These are phyloP conservation scores for Pheosia tremula DNA, from an alignment of 2,888 invertebrate species.

Conservation along the genomic window DNA sequence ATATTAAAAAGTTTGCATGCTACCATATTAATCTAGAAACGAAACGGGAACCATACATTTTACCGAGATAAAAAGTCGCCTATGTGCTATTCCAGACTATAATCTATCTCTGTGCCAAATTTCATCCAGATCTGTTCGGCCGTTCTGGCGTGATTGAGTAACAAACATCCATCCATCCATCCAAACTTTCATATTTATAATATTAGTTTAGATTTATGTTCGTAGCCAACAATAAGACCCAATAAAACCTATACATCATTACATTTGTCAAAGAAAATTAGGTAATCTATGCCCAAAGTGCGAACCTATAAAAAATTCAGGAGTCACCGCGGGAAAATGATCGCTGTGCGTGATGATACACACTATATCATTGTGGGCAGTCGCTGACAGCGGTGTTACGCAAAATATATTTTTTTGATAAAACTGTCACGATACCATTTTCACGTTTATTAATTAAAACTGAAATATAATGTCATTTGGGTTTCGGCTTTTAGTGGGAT, in stretches of 20 bases:
- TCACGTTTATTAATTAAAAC: background rate
- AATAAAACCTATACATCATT: background rate
- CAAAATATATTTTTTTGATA: background rate
- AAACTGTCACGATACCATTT: constrained; percentile 1
- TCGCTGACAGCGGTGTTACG: constrained; percentile 29
- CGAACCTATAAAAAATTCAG: constrained; percentile 10
- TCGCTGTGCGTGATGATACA: constrained; percentile 46
- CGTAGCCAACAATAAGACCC: background rate
- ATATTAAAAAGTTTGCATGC: too few species aligned
- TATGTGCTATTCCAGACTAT: too few species aligned
- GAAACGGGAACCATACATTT: too few species aligned
- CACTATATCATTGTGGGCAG: constrained; percentile 46
- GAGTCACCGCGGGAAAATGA: constrained; percentile 27
- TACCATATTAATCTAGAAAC: too few species aligned
- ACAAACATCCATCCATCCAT: too few species aligned
- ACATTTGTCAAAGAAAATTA: background rate
- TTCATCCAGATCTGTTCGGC: too few species aligned
- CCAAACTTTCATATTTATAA: too few species aligned
- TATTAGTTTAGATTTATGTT: too few species aligned
- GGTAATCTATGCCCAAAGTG: constrained; percentile 1
- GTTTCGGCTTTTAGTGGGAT: background rate
- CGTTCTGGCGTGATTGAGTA: too few species aligned
- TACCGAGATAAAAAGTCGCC: too few species aligned
- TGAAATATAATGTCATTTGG: background rate
- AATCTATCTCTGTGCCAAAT: too few species aligned